Evolutionary conservation across 2,888 invertebrate genomes (phyloP).

Genomic region (Helobdella robusta): DNA sequence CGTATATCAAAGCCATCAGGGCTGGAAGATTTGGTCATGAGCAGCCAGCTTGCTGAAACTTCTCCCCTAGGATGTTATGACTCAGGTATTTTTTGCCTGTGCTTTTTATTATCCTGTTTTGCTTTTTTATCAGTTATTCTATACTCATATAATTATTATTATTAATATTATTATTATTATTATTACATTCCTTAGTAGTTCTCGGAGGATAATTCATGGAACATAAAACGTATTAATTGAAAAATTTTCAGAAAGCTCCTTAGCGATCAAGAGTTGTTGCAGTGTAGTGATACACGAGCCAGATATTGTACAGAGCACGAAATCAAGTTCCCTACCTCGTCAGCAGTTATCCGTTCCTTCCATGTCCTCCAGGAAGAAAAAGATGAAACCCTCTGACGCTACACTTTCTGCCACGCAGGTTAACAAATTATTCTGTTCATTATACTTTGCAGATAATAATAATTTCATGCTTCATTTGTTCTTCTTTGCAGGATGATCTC

Average conservation of each 20-base stretch:
- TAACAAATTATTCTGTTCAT: neutral
- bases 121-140: neutral
- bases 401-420: slow-evolving; percentile 1
- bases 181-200: neutral
- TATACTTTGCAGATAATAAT: too few species aligned
- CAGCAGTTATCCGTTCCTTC: slow-evolving; percentile 38
- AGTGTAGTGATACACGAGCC: slow-evolving; percentile 30
- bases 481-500: too few species aligned
- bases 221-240: too few species aligned
- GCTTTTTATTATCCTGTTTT: too few species aligned
- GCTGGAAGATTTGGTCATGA: too few species aligned
- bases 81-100: too few species aligned
- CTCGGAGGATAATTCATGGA: neutral
- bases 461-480: too few species aligned
- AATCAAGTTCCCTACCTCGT: slow-evolving; percentile 26
- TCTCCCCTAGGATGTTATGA: too few species aligned
- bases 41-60: too few species aligned
- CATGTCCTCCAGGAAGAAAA: slow-evolving; percentile 42
- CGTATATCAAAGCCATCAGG: too few species aligned
- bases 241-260: too few species aligned
- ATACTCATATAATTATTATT: neutral
- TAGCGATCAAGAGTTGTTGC: too few species aligned
- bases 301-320: slow-evolving; percentile 34
- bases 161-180: neutral
- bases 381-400: slow-evolving; percentile 41